A percentile compares a stretch with the other conserved stretches of the same genome.
Evolutionary conservation across 1,140 invertebrate genomes (phyloP).

Genomic region (Drosophila serrata): DNA sequence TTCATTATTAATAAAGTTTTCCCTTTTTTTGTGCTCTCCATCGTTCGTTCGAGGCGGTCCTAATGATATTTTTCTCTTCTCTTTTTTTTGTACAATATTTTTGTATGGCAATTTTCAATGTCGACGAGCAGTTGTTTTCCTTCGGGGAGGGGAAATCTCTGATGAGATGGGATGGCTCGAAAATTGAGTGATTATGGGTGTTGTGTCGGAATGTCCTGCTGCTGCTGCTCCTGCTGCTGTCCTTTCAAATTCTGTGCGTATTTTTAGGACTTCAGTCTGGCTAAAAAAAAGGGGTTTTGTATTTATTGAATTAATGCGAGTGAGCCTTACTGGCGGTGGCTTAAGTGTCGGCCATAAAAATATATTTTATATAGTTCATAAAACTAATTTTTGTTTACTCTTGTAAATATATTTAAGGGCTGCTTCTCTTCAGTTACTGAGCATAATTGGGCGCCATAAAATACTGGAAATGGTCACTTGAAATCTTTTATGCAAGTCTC

Average conservation of each 20-base stretch:
- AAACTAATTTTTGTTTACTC: constrained; percentile 7
- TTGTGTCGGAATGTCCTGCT: constrained; percentile 32
- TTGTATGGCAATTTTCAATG: constrained; percentile 37
- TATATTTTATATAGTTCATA: constrained; percentile 17
- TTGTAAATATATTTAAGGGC: not conserved
- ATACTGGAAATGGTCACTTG: not conserved
- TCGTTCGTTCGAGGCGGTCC: constrained; percentile 10
- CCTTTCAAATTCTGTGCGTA: constrained; percentile 6
- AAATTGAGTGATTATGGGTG: constrained; percentile 54
- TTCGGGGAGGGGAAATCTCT: constrained; percentile 10
- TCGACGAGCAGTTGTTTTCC: constrained; percentile 5
- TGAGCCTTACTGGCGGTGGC: not conserved
- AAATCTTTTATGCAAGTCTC: too few species aligned
- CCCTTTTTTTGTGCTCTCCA: constrained; percentile 4
- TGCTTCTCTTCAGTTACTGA: not conserved
- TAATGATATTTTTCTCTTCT: constrained; percentile 43
- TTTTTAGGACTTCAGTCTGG: not conserved
- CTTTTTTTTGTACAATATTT: constrained; percentile 14
- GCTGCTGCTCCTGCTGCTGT: not conserved
- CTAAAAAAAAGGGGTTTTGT: constrained; percentile 7
- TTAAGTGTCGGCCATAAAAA: constrained; percentile 1
- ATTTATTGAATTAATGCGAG: constrained; percentile 10
- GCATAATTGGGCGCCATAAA: not conserved
- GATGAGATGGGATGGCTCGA: constrained; percentile 24
- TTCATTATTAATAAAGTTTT: constrained; percentile 57